Percentiles rank a stretch among this genome's conserved stretches.
Conservation (phyloP, 2,113 vertebrate genomes). For the Neopipo cinnamomea region DNA sequence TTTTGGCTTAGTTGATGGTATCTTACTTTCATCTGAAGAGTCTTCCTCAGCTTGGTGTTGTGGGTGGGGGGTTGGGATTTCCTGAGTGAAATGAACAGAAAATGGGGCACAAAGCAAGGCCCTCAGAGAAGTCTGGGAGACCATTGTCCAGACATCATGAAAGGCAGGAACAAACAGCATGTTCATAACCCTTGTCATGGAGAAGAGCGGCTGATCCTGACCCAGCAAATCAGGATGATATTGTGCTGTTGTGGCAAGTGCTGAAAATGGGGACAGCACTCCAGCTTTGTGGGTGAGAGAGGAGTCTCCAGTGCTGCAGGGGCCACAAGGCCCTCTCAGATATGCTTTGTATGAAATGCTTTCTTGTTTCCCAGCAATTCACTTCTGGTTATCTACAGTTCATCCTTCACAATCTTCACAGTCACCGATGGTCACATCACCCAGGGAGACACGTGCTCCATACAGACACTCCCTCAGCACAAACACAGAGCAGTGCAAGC, state of each 20-base stretch:
- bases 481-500: background rate
- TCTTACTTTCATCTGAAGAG: background rate
- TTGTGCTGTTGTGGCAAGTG: background rate
- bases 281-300: background rate
- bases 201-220: background rate
- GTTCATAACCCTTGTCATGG: background rate
- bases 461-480: background rate
- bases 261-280: background rate
- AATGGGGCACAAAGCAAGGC: background rate
- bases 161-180: background rate
- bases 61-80: background rate
- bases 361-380: background rate
- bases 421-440: background rate
- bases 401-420: background rate
- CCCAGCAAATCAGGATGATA: background rate
- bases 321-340: background rate
- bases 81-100: background rate
- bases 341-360: rapidly evolving
- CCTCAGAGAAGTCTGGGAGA: background rate
- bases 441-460: background rate
- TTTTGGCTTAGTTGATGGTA: background rate
- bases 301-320: background rate
- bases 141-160: background rate
- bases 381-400: background rate
- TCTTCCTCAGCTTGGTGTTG: background rate